Evolutionary conservation across 2,113 vertebrate genomes (phyloP).

Genomic region (Cynoglossus semilaevis): DNA sequence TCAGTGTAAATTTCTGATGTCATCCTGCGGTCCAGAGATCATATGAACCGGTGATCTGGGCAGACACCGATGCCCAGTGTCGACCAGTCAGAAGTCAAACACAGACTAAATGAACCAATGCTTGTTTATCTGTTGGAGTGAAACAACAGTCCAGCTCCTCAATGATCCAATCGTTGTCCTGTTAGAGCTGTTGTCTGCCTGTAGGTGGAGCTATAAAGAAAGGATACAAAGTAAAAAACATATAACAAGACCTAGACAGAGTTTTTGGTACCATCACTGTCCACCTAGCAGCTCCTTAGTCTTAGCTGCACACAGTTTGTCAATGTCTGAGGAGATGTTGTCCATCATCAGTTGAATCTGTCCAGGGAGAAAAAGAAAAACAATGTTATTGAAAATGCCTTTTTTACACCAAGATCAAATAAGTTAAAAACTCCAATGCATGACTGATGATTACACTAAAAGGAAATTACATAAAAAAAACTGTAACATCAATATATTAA

Average conservation of each 20-base stretch:
- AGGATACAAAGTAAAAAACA: neutral
- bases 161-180: slow-evolving; percentile 1
- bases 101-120: neutral
- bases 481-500: too few species aligned
- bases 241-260: neutral
- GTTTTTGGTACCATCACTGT: slow-evolving; percentile 4
- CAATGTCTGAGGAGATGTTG: slow-evolving; percentile 76
- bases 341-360: slow-evolving; percentile 96
- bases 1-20: slow-evolving; percentile 49
- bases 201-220: neutral
- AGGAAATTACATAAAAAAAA: too few species aligned
- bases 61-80: slow-evolving; percentile 13
- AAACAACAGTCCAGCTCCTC: neutral
- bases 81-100: neutral
- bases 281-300: slow-evolving; percentile 88
- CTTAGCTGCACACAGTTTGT: slow-evolving; percentile 87
- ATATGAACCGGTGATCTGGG: slow-evolving; percentile 20
- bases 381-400: neutral
- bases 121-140: neutral
- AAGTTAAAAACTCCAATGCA: too few species aligned
- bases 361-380: neutral
- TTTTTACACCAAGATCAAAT: too few species aligned
- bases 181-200: neutral
- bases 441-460: too few species aligned
- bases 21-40: slow-evolving; percentile 17